These are phyloP conservation scores for Saiga tatarica DNA, from an alignment of 2,113 vertebrate genomes.

Conservation along the genomic window DNA sequence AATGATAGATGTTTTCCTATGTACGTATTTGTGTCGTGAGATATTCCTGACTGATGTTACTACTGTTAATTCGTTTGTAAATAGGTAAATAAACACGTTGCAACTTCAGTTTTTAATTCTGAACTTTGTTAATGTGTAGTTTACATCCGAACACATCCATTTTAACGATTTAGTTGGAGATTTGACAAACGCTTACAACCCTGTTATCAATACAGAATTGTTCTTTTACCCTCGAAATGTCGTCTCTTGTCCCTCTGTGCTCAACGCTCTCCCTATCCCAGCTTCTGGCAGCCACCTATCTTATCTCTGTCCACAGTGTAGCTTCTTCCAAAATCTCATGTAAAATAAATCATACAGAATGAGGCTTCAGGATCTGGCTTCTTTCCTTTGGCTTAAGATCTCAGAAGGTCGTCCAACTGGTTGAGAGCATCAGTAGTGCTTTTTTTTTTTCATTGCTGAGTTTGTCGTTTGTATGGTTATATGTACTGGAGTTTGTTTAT, in stretches of 20 bases:
- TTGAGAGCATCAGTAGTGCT: accelerated
- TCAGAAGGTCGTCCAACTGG: accelerated
- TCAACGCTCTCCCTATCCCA: accelerated
- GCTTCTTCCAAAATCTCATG: neutral
- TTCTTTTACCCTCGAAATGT: neutral
- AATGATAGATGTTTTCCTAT: neutral
- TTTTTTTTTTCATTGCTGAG: neutral
- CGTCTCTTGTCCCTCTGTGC: neutral
- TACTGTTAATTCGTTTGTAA: neutral
- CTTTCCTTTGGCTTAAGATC: neutral
- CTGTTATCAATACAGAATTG: neutral
- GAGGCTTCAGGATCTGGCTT: neutral
- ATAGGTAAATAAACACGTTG: neutral
- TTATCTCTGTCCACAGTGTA: neutral
- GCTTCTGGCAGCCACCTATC: neutral
- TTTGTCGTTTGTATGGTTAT: no score
- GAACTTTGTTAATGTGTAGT: neutral
- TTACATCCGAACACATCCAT: neutral
- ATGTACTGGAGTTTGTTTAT: neutral
- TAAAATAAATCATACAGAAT: neutral
- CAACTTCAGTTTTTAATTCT: neutral
- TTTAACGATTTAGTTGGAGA: neutral
- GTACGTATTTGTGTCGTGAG: neutral
- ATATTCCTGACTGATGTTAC: neutral
- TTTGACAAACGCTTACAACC: accelerated